Evolutionary conservation across 2,113 vertebrate genomes (phyloP).

Genomic region (Bagarius yarrelli): DNA sequence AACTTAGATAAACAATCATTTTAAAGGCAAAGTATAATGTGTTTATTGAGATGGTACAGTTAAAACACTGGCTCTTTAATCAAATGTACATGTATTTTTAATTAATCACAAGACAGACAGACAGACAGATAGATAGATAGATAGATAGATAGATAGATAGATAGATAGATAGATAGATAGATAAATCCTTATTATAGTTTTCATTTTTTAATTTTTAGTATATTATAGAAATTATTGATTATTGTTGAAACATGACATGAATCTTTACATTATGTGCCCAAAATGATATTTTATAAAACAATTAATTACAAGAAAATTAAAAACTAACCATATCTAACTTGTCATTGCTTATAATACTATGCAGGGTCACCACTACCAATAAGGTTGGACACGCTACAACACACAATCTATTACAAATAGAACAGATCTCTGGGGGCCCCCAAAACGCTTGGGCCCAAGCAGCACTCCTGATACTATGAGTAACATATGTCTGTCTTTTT

Average conservation of each 20-base stretch:
- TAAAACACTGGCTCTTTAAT: not conserved
- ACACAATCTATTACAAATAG: too few relatives aligned
- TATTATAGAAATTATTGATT: too few relatives aligned
- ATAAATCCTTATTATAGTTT: too few relatives aligned
- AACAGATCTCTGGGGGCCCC: too few relatives aligned
- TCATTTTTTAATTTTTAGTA: not conserved
- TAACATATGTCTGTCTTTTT: not conserved
- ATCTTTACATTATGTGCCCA: not conserved
- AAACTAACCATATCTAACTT: not conserved
- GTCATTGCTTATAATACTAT: not conserved
- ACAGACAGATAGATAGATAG: not conserved
- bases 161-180: not conserved
- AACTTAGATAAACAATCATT: not conserved
- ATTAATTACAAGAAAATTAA: not conserved
- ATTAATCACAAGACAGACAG: too few relatives aligned
- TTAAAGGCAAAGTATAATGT: not conserved
- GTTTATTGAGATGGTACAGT: not conserved
- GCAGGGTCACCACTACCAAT: too few relatives aligned
- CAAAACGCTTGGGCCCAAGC: too few relatives aligned
- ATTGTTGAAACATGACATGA: not conserved
- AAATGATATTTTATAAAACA: not conserved
- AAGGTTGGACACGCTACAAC: too few relatives aligned
- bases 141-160: not conserved
- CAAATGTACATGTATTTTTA: not conserved
- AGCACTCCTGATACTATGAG: too few relatives aligned